Evolutionary conservation across 2,797 vertebrate genomes (phyloP).

Genomic region (Semotilus atromaculatus): DNA sequence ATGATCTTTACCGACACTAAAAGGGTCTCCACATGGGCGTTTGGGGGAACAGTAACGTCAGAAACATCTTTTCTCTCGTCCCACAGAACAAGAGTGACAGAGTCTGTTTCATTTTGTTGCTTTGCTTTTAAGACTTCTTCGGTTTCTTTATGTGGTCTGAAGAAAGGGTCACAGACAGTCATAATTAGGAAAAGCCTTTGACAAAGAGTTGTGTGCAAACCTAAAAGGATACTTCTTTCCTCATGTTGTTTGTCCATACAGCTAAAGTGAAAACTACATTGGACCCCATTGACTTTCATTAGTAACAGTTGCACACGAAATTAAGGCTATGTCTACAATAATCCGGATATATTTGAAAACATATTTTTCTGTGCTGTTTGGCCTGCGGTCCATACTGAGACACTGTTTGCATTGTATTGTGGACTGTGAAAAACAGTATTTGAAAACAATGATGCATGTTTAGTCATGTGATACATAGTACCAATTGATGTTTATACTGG

Average conservation of each 20-base stretch:
- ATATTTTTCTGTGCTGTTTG: not conserved
- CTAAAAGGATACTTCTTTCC: not conserved
- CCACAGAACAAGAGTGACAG: not conserved
- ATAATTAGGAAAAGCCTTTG: conserved; percentile 17
- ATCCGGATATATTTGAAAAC: not conserved
- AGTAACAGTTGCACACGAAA: not conserved
- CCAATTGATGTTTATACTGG: too few species aligned
- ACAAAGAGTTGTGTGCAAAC: not conserved
- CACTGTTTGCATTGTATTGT: too few species aligned
- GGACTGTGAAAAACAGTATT: not conserved
- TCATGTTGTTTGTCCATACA: not conserved
- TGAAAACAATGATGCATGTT: not conserved
- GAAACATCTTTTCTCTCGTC: not conserved
- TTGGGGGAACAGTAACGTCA: not conserved
- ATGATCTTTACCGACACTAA: conserved; percentile 65
- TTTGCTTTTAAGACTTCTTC: conserved; percentile 13
- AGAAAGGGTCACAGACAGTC: conserved; percentile 30
- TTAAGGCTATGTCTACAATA: not conserved
- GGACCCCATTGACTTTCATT: not conserved
- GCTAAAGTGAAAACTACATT: not conserved
- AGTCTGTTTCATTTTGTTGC: conserved; percentile 9
- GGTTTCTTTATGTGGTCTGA: conserved; percentile 24
- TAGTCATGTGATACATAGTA: not conserved
- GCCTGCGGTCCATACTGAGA: not conserved
- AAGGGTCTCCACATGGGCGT: not conserved